phyloP scores from a whole-genome alignment of 2,888 invertebrate species.

The Apamea crenata region DNA sequence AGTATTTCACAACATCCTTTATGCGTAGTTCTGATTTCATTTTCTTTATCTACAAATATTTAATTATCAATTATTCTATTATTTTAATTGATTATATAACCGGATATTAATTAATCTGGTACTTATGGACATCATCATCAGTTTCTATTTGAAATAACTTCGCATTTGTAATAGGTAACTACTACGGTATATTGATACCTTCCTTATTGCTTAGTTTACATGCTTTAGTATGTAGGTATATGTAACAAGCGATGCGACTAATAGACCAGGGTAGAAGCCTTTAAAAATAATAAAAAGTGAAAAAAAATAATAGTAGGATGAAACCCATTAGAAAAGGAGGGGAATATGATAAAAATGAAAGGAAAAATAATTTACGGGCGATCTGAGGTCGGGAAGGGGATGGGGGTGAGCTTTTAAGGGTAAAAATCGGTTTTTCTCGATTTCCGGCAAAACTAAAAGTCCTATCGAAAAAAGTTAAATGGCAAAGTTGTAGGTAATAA shows the following conservation, averaged over 20 bases:
- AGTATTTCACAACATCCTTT: slow-evolving; percentile 44
- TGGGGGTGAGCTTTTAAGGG: too few species aligned
- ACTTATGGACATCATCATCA: background rate
- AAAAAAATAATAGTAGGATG: too few species aligned
- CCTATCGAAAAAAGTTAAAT: too few species aligned
- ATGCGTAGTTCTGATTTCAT: slow-evolving; percentile 12
- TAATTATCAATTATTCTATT: background rate
- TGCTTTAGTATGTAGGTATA: slow-evolving; percentile 51
- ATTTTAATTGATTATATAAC: background rate
- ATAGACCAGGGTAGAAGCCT: too few species aligned
- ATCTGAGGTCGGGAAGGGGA: too few species aligned
- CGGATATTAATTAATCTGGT: background rate
- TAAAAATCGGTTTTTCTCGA: too few species aligned
- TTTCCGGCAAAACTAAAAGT: too few species aligned
- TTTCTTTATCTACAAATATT: slow-evolving; percentile 35
- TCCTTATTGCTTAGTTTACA: slow-evolving; percentile 65
- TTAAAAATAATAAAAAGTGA: too few species aligned
- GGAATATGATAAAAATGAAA: too few species aligned
- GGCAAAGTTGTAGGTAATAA: too few species aligned
- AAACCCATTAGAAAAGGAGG: too few species aligned
- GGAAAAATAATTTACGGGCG: too few species aligned
- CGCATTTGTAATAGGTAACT: slow-evolving; percentile 27
- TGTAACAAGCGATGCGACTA: slow-evolving; percentile 55
- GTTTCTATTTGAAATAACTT: slow-evolving; percentile 18
- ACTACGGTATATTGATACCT: slow-evolving; percentile 40